These are phyloP conservation scores for Ligdia adustata DNA, from an alignment of 2,888 invertebrate species.

Conservation along the genomic window DNA sequence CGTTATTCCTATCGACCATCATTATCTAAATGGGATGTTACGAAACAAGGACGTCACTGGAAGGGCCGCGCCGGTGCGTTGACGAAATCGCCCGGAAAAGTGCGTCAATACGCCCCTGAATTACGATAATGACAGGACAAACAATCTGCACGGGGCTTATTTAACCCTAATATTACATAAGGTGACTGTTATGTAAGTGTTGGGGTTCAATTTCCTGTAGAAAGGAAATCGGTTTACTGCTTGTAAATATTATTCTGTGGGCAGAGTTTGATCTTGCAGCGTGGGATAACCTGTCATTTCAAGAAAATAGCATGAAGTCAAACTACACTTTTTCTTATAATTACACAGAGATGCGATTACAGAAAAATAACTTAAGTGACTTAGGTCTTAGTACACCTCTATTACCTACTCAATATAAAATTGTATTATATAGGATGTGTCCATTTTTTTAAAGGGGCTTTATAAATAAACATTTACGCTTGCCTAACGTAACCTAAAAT, in stretches of 20 bases:
- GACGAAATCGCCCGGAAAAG: constrained; percentile 49
- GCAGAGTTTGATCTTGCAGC: constrained; percentile 6
- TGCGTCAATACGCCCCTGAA: constrained; percentile 65
- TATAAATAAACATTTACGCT: too few relatives aligned
- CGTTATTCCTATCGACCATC: constrained; percentile 54
- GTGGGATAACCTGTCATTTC: constrained; percentile 1
- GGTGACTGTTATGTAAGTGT: constrained; percentile 12
- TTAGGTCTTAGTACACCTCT: too few relatives aligned
- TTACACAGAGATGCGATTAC: too few relatives aligned
- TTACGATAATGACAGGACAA: constrained; percentile 45
- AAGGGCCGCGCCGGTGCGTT: constrained; percentile 40
- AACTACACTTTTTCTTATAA: not conserved
- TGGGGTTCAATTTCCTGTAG: constrained; percentile 10
- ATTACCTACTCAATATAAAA: too few relatives aligned
- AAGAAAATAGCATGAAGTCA: not conserved
- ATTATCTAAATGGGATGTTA: constrained; percentile 69
- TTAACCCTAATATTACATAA: constrained; percentile 27
- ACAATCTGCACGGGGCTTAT: constrained; percentile 40
- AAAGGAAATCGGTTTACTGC: constrained; percentile 1
- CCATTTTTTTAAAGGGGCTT: too few relatives aligned
- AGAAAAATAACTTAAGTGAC: too few relatives aligned
- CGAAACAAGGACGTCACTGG: constrained; percentile 62
- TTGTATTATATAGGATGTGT: too few relatives aligned
- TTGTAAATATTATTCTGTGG: constrained; percentile 3
- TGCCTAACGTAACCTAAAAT: too few relatives aligned